A percentile compares a stretch with the other conserved stretches of the same genome.
phyloP scores from a whole-genome alignment of 2,797 vertebrate genomes.

The Brachymystax lenok region DNA sequence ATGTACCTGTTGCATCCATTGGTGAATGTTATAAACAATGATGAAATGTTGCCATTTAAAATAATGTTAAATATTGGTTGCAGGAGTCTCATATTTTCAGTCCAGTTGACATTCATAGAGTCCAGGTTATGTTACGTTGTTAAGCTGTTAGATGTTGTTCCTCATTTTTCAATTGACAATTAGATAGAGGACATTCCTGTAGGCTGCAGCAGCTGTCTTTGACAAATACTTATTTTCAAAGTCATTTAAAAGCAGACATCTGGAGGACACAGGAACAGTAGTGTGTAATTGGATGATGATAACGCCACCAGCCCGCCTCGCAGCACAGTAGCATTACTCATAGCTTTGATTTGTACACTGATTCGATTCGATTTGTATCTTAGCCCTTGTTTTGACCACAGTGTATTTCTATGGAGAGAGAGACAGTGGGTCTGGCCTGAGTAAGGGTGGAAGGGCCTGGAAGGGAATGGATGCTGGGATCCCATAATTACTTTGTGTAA shows the following conservation, averaged over 20 bases:
- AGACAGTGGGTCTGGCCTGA: conserved; percentile 55
- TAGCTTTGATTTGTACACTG: conserved; percentile 70
- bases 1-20: background rate
- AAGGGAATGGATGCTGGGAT: conserved; percentile 52
- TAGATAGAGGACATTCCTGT: conserved; percentile 59
- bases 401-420: conserved; percentile 67
- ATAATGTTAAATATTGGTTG: background rate
- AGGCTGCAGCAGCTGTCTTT: conserved; percentile 64
- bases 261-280: conserved; percentile 72
- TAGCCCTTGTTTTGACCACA: conserved; percentile 38
- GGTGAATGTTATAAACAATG: too few relatives aligned
- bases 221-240: conserved; percentile 64
- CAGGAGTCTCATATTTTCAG: conserved; percentile 21
- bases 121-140: conserved; percentile 44
- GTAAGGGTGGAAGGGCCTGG: conserved; percentile 56
- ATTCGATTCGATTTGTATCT: conserved; percentile 75
- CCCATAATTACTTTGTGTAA: conserved; percentile 79
- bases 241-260: conserved; percentile 70
- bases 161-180: conserved; percentile 52
- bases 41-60: background rate
- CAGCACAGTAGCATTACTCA: conserved; percentile 47
- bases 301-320: conserved; percentile 63
- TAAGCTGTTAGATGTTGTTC: conserved; percentile 56
- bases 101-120: conserved; percentile 55
- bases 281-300: conserved; percentile 73